A percentile compares a stretch with the other conserved stretches of the same genome.
phyloP scores from a whole-genome alignment of 1,140 invertebrate genomes.

The Scaptomyza montana region DNA sequence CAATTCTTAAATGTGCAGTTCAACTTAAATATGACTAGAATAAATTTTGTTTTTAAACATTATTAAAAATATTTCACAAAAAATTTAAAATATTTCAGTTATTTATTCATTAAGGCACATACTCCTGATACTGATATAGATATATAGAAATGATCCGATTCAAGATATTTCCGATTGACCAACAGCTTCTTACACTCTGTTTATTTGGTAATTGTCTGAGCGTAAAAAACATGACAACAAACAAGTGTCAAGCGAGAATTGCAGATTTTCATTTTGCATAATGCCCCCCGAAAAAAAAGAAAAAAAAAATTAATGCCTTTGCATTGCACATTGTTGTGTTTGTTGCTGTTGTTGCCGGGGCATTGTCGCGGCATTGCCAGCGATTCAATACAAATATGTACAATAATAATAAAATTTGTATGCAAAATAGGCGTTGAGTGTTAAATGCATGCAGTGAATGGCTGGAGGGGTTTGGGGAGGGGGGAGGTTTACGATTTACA shows the following conservation, averaged over 20 bases:
- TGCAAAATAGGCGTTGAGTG: conserved; percentile 80
- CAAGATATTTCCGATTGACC: not conserved
- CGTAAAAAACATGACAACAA: conserved; percentile 69
- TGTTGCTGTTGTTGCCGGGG: conserved; percentile 31
- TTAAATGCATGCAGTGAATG: conserved; percentile 74
- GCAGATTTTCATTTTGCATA: conserved; percentile 75
- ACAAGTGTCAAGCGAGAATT: conserved; percentile 72
- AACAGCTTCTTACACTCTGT: not conserved
- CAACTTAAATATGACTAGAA: too few relatives aligned
- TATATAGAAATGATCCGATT: not conserved
- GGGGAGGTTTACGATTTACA: conserved; percentile 53
- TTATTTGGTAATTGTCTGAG: conserved; percentile 38
- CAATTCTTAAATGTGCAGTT: too few relatives aligned
- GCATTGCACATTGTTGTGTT: conserved; percentile 9
- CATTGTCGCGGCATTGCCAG: conserved; percentile 52
- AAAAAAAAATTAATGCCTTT: conserved; percentile 22
- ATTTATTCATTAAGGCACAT: too few relatives aligned
- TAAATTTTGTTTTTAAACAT: too few relatives aligned
- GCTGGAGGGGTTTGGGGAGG: not conserved
- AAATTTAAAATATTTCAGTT: too few relatives aligned
- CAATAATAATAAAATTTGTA: conserved; percentile 82
- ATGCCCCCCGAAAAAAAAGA: conserved; percentile 37
- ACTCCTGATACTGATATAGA: too few relatives aligned
- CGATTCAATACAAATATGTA: conserved; percentile 60
- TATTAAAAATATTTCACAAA: too few relatives aligned